phyloP scores from a whole-genome alignment of 1,140 invertebrate species.

The Apolygus lucorum region DNA sequence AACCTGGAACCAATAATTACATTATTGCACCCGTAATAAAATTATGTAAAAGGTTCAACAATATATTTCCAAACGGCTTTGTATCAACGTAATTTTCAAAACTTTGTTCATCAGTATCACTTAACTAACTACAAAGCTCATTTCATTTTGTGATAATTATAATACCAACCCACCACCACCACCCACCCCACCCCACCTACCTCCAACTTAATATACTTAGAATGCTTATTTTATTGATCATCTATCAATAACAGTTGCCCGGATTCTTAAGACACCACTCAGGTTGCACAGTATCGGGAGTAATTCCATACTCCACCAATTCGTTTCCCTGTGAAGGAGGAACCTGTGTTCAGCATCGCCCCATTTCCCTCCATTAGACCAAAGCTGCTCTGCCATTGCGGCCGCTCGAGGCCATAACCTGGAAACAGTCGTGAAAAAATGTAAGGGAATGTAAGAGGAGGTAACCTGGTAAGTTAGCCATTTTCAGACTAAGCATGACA shows the following conservation, averaged over 20 bases:
- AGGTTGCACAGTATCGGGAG: slow-evolving; percentile 61
- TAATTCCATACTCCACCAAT: slow-evolving; percentile 54
- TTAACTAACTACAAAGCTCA: too few species aligned
- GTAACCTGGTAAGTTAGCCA: slow-evolving; percentile 32
- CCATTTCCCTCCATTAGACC: slow-evolving; percentile 60
- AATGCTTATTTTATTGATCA: background rate
- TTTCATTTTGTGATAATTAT: too few species aligned
- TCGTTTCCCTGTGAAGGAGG: slow-evolving; percentile 58
- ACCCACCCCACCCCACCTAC: too few species aligned
- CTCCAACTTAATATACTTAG: background rate
- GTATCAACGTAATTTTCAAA: too few species aligned
- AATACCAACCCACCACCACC: too few species aligned
- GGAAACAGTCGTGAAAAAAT: background rate
- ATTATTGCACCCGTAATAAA: too few species aligned
- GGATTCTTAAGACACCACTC: slow-evolving; percentile 75
- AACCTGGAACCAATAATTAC: too few species aligned
- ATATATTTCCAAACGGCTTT: too few species aligned
- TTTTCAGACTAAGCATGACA: background rate
- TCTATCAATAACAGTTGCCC: slow-evolving; percentile 46
- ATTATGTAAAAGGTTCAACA: too few species aligned
- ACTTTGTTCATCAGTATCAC: too few species aligned
- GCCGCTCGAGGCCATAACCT: slow-evolving; percentile 69
- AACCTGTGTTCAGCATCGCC: slow-evolving; percentile 55
- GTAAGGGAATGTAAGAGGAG: slow-evolving; percentile 41
- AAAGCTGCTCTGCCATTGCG: slow-evolving; percentile 69